Conservation (phyloP, 2,888 invertebrate species). For the Pasiphila rectangulata region DNA sequence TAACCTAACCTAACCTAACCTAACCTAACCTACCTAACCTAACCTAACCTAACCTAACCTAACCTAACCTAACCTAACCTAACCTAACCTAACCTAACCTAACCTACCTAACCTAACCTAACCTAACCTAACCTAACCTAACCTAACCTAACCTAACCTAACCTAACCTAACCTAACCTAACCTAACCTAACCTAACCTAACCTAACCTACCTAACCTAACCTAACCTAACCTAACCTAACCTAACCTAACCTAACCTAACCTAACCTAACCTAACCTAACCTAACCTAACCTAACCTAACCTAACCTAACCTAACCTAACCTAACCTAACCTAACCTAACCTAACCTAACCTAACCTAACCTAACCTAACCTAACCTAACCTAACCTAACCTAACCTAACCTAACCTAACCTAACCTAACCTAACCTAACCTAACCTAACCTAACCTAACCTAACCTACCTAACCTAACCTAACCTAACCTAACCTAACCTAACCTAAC, state of each 20-base stretch:
- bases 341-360: constrained; percentile 30
- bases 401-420: constrained; percentile 33
- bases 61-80: constrained; percentile 32
- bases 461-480: constrained; percentile 30
- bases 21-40: too few species aligned
- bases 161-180: constrained; percentile 26
- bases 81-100: too few species aligned
- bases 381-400: constrained; percentile 36
- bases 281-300: constrained; percentile 36
- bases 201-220: too few species aligned
- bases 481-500: constrained; percentile 31
- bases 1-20: constrained; percentile 30
- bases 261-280: constrained; percentile 35
- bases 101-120: too few species aligned
- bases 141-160: constrained; percentile 32
- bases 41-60: constrained; percentile 31
- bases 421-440: constrained; percentile 30
- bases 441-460: constrained; percentile 35
- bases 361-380: constrained; percentile 35
- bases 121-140: constrained; percentile 34
- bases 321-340: constrained; percentile 34
- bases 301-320: constrained; percentile 32
- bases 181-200: constrained; percentile 25
- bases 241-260: constrained; percentile 16
- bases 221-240: constrained; percentile 12